phyloP scores from a whole-genome alignment of 2,113 vertebrate genomes.

The Paratilapia polleni region DNA sequence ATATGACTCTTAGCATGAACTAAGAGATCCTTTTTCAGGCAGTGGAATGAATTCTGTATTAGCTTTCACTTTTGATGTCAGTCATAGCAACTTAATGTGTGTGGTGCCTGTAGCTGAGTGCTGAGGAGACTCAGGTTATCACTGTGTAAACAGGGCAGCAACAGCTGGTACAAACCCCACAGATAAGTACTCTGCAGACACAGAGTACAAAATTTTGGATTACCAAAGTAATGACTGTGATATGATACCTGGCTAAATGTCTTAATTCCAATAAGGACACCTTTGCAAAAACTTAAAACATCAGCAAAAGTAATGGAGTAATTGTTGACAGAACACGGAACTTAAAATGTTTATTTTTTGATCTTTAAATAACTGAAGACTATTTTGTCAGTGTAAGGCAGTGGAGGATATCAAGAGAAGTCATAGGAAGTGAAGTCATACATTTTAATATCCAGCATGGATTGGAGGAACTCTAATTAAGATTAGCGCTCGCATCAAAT shows the following conservation, averaged over 20 bases:
- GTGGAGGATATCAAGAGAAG: neutral
- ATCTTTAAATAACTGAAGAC: neutral
- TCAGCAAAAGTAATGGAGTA: neutral
- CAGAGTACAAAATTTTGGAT: neutral
- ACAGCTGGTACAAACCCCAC: neutral
- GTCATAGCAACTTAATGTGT: neutral
- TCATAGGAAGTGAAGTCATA: neutral
- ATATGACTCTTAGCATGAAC: constrained; percentile 6
- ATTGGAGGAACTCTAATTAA: too few species aligned
- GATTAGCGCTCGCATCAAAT: too few species aligned
- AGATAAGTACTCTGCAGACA: neutral
- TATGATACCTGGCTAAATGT: neutral
- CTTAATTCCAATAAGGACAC: neutral
- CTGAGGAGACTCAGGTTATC: neutral
- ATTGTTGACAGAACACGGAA: neutral
- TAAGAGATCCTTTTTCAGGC: neutral
- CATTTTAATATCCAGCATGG: too few species aligned
- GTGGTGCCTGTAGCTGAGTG: neutral
- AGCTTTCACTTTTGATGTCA: neutral
- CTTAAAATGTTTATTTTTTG: neutral
- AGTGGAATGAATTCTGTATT: neutral
- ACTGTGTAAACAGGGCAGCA: neutral
- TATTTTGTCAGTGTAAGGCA: neutral
- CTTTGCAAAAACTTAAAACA: neutral
- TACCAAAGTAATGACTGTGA: too few species aligned